These are phyloP conservation scores for Palythoa grandis DNA, from an alignment of 92 coral and sea anemone genomes.

Conservation along the genomic window DNA sequence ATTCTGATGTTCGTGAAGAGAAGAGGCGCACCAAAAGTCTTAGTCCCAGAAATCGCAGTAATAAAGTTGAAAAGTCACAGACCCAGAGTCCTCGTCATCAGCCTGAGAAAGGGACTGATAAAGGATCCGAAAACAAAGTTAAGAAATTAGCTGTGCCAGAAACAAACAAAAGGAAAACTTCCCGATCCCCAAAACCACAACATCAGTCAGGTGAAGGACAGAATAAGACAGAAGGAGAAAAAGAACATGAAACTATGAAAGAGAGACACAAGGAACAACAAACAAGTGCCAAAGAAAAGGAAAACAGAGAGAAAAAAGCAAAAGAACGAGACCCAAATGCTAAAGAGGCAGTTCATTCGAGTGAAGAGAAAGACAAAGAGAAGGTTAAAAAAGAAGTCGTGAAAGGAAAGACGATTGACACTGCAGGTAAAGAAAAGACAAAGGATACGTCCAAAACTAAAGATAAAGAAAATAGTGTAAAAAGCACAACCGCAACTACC, in stretches of 20 bases:
- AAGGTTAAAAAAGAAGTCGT: slow-evolving; percentile 33
- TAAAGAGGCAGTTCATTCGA: slow-evolving; percentile 49
- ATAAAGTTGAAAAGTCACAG: slow-evolving; percentile 31
- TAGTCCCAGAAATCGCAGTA: slow-evolving; percentile 37
- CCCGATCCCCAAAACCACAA: slow-evolving; percentile 63
- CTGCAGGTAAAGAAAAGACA: slow-evolving; percentile 57
- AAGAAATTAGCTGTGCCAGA: slow-evolving; percentile 56
- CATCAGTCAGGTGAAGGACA: slow-evolving; percentile 55
- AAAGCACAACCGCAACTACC: slow-evolving; percentile 19
- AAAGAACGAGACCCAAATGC: slow-evolving; percentile 45
- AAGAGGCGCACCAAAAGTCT: slow-evolving; percentile 25
- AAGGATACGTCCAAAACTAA: slow-evolving; percentile 58
- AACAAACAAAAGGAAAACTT: slow-evolving; percentile 52
- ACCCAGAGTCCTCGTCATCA: slow-evolving; percentile 40
- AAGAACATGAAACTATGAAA: slow-evolving; percentile 46
- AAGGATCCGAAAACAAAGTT: slow-evolving; percentile 49
- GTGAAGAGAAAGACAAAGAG: slow-evolving; percentile 58
- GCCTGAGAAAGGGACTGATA: slow-evolving; percentile 31
- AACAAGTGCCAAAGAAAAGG: slow-evolving; percentile 19
- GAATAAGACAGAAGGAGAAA: slow-evolving; percentile 54
- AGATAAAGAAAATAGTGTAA: slow-evolving; percentile 60
- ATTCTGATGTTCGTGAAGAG: slow-evolving; percentile 21
- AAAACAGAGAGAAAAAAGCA: slow-evolving; percentile 21
- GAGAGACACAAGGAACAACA: slow-evolving; percentile 40
- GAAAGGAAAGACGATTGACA: slow-evolving; percentile 52